These are phyloP conservation scores for Onychorhynchus coronatus DNA, from an alignment of 2,113 vertebrate genomes.

Conservation along the genomic window DNA sequence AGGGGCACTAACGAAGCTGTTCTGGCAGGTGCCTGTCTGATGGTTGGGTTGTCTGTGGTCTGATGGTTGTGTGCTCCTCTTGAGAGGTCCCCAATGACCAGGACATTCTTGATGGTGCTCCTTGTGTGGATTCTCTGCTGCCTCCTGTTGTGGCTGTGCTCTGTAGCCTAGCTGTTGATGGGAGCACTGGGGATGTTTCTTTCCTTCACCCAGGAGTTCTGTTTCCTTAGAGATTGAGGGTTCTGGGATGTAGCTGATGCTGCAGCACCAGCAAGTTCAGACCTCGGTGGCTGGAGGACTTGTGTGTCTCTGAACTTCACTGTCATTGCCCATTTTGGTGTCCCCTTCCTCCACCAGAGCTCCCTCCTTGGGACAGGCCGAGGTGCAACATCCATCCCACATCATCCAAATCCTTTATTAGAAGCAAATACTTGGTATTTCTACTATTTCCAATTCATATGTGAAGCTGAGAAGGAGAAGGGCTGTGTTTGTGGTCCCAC, in stretches of 20 bases:
- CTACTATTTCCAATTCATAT: not conserved
- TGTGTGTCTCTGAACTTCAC: not conserved
- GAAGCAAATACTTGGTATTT: not conserved
- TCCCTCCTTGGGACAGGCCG: not conserved
- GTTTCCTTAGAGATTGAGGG: not conserved
- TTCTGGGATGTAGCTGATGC: not conserved
- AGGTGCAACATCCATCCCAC: not conserved
- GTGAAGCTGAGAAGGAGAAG: not conserved
- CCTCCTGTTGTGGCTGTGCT: not conserved
- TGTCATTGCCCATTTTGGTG: rapidly evolving
- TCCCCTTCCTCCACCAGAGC: not conserved
- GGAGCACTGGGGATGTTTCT: rapidly evolving
- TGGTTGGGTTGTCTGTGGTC: not conserved
- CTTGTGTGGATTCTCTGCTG: not conserved
- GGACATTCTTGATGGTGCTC: rapidly evolving
- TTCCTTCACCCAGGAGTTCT: not conserved
- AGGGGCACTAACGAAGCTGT: not conserved
- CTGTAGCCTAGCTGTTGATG: too few relatives aligned
- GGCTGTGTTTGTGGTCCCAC: rapidly evolving
- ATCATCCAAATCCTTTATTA: not conserved
- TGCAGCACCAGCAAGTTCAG: rapidly evolving
- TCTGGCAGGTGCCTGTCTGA: not conserved
- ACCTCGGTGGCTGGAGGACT: rapidly evolving
- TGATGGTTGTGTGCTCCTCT: not conserved
- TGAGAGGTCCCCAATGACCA: not conserved